A percentile compares a stretch with the other conserved stretches of the same genome.
phyloP scores from a whole-genome alignment of 2,113 vertebrate species.

The Phylloscopus trochiloides region DNA sequence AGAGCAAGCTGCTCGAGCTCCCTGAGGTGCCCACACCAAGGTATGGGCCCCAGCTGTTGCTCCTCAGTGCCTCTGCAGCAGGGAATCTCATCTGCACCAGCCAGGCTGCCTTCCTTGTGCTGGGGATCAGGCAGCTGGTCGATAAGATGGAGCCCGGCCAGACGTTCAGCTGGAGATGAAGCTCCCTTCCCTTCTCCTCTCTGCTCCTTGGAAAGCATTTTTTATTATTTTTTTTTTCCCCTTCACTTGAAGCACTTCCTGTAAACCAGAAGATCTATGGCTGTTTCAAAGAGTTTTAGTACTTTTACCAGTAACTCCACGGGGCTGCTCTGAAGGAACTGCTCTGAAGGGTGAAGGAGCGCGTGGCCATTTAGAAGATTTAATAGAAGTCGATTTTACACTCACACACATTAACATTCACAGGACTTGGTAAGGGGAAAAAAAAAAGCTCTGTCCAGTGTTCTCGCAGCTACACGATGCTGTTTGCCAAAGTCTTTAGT shows the following conservation, averaged over 20 bases:
- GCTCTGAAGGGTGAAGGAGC: conserved; percentile 53
- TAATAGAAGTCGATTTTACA: conserved; percentile 67
- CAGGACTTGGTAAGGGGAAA: neutral
- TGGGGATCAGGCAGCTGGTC: neutral
- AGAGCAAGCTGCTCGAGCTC: neutral
- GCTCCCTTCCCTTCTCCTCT: neutral
- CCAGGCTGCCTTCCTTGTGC: rapidly evolving
- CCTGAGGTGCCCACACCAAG: neutral
- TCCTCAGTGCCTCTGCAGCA: neutral
- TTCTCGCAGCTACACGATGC: conserved; percentile 14
- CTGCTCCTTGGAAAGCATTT: neutral
- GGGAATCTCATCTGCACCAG: neutral
- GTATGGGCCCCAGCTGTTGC: rapidly evolving
- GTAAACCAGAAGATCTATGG: conserved; percentile 60
- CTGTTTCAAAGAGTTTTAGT: conserved; percentile 58
- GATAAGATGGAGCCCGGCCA: neutral
- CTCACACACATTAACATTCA: conserved; percentile 67
- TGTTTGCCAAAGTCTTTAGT: conserved; percentile 60
- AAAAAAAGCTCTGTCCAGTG: neutral
- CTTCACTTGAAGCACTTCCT: conserved; percentile 52
- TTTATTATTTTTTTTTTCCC: neutral
- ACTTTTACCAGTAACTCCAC: conserved; percentile 58
- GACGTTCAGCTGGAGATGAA: neutral
- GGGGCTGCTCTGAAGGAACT: neutral
- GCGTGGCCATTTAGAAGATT: conserved; percentile 65